Evolutionary conservation across 2,113 vertebrate species (phyloP), one percentile per base, ranked within the genome.

Genomic region (Erpornis zantholeuca): DNA sequence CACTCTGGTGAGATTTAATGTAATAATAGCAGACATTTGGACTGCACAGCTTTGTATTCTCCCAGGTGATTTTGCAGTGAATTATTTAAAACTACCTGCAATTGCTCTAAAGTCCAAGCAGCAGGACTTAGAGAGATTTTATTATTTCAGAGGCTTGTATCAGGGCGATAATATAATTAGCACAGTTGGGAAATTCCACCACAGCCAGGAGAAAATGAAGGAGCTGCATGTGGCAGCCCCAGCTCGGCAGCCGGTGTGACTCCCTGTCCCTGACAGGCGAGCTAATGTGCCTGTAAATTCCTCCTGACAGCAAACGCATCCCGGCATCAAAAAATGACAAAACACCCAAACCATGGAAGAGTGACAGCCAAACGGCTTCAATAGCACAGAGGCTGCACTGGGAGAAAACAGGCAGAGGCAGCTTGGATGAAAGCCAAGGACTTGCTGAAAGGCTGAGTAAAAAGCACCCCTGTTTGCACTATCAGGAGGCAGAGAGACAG

Each of bases 281-380:
- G 95, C 90, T 96, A 97, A 97, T 94, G 94, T 96, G 96, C 94
- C 97, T 86, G 90, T 96, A 97, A 97, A 97, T 97, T 97, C 93
- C 79, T 88, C 86, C 87, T 94, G 96, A 96, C 96, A 96, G 94
- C 86, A 80, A 97, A 96, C 56, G 31, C 96, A 96, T 96, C 94
- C 90, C 64, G 3, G 84, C 96, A 94, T 96, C 96, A 94, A 76
- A 94, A 97, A 88, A 65, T 86, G 94, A 97, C 96, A 97, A 96
- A 97, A 96, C 86, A 94, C 93, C 86, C 95, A 97, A 95, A 92
- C 83, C 93, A 33, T 54, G 86, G 81, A 97, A 96, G 94, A 96
- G 72, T 94, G 97, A 97, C 97, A 96, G 93, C 79, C 93, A 92
- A 96, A 94, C 72, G 60, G 93, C 91, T 94, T 94, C 92, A 88